These are phyloP conservation scores for Chloebia gouldiae DNA, from an alignment of 2,113 vertebrate species.

Conservation along the genomic window DNA sequence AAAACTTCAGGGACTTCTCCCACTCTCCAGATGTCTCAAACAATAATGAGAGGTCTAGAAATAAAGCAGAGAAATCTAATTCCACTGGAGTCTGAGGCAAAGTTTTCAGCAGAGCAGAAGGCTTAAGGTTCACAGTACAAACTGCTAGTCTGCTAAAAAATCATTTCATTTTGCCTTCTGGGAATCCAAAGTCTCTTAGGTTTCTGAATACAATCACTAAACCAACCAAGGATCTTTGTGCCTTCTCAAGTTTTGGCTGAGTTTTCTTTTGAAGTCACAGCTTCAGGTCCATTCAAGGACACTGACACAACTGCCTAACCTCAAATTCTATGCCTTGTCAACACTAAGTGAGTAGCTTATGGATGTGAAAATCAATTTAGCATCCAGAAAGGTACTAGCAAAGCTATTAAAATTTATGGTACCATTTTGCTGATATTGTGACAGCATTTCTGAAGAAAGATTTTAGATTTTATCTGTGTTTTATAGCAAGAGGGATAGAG, in stretches of 20 bases:
- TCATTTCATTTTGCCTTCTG: neutral
- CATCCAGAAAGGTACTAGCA: neutral
- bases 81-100: neutral
- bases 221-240: neutral
- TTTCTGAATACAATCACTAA: neutral
- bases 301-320: neutral
- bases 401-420: neutral
- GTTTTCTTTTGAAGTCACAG: neutral
- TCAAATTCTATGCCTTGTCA: neutral
- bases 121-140: accelerated
- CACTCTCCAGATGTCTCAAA: neutral
- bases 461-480: neutral
- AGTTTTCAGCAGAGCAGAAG: neutral
- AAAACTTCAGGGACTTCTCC: neutral
- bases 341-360: neutral
- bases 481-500: neutral
- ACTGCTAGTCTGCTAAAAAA: neutral
- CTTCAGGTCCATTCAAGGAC: neutral
- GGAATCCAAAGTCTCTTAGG: neutral
- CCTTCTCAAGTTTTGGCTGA: neutral
- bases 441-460: neutral
- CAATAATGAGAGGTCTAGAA: neutral
- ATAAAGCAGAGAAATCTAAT: neutral
- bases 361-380: neutral
- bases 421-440: neutral